A percentile compares a stretch with the other conserved stretches of the same genome.
Conservation (phyloP, 2,888 invertebrate genomes). For the Syrphus vitripennis region DNA sequence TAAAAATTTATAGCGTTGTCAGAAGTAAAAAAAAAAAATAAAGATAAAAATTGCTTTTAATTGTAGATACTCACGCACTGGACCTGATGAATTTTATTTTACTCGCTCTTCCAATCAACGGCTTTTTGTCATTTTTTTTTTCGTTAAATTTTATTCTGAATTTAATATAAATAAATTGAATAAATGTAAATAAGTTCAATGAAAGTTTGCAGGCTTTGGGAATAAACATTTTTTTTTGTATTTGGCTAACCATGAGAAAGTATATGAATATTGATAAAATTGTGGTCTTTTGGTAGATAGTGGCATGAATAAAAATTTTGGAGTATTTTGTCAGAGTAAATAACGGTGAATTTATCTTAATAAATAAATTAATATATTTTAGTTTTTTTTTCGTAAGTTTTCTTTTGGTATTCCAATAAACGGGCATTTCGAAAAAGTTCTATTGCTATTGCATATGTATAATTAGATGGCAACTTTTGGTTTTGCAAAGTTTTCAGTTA, state of each 20-base stretch:
- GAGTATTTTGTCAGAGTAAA: too few species aligned
- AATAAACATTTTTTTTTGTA: background rate
- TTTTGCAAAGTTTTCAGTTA: too few species aligned
- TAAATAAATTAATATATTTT: too few species aligned
- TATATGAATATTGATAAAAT: background rate
- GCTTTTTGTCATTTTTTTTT: constrained; percentile 34
- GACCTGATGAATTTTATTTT: constrained; percentile 22
- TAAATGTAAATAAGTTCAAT: background rate
- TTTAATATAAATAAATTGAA: constrained; percentile 29
- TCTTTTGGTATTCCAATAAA: too few species aligned
- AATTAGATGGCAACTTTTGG: too few species aligned
- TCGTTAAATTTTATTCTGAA: too few species aligned
- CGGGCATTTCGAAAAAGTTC: too few species aligned
- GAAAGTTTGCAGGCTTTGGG: background rate
- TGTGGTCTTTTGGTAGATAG: background rate
- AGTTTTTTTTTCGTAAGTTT: too few species aligned
- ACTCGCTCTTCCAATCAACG: constrained; percentile 13
- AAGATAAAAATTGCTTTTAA: constrained; percentile 17
- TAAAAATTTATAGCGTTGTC: background rate
- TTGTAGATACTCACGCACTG: constrained; percentile 25
- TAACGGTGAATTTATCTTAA: too few species aligned
- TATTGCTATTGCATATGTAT: too few species aligned
- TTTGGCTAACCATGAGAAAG: background rate
- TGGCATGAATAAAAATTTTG: too few species aligned
- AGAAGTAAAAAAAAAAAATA: background rate